Base-by-base conservation (phyloP, 1,140 invertebrate species). In the Lordiphosa clarofinis region DNA sequence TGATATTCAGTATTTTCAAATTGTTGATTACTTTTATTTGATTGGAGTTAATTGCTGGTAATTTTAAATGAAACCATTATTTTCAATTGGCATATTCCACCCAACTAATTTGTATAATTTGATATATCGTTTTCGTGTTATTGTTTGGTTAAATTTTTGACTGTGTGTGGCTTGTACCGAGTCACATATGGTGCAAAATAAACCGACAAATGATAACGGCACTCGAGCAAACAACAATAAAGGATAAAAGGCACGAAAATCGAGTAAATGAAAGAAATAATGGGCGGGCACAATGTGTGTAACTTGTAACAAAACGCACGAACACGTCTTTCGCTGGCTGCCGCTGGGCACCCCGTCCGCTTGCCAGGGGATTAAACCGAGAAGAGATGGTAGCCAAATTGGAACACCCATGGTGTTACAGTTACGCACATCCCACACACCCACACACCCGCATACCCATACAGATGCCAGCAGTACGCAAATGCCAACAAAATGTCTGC, bases 161-260 rank as follows among this genome's bases (percentile, higher is more conserved):
- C 28, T 31, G n/a, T 44, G 43, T 24, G 43, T 24, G 31, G 7
- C 21, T 44, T 33, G 11, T 13, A 12, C 43, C 43, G 28, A 46
- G 5, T 50, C 75, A 82, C 75, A 81, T 81, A 82, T 75, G 76
- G 71, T 56, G 48, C 64, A 71, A 56, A 81, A 71, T 67, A 82
- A 76, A 82, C 76, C 72, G 53, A 81, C 76, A 82, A 81, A 81
- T 81, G 76, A 81, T 81, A 81, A 82, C 76, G 76, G 78, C 76
- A 73, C 78, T 84, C 72, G 78, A 73, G 76, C 76, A 82, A 82
- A 82, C 72, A 82, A 82, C 76, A 82, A 84, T 84, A 82, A 82
- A 76, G 78, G 76, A 84, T 70, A 50, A 63, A 70, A 71, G 63
- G 66, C 67, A 71, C 66, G 67, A 81, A 76, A 82, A 84, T 70